Evolutionary conservation across 2,797 vertebrate species (phyloP).

Genomic region (Anas bernieri): DNA sequence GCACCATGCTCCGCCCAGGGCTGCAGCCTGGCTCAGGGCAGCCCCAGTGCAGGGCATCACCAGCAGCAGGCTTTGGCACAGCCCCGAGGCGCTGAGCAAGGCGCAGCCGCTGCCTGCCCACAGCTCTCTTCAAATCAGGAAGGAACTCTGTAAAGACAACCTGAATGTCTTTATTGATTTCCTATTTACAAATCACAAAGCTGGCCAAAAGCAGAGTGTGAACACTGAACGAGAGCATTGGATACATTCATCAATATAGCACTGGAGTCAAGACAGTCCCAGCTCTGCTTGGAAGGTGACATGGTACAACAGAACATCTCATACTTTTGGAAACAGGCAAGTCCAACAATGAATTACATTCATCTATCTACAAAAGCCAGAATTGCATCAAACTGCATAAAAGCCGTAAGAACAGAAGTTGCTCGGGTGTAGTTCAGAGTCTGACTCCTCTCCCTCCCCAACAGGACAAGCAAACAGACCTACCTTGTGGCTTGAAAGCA

Average conservation of each 20-base stretch:
- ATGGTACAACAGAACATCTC: neutral
- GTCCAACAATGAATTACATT: conserved; percentile 50
- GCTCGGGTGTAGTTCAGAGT: neutral
- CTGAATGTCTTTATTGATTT: conserved; percentile 69
- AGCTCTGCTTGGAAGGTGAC: conserved; percentile 2
- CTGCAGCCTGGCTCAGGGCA: too few relatives aligned
- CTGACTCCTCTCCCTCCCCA: neutral
- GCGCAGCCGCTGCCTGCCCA: too few relatives aligned
- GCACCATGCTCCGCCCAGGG: neutral
- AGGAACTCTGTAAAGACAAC: conserved; percentile 40
- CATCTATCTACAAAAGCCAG: conserved; percentile 57
- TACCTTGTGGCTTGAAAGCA: rapidly evolving
- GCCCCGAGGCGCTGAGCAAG: neutral
- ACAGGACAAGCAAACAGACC: neutral
- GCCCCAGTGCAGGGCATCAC: neutral
- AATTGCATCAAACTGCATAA: neutral
- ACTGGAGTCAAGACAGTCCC: neutral
- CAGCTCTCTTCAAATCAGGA: neutral
- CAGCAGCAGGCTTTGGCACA: rapidly evolving
- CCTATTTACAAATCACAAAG: conserved; percentile 73
- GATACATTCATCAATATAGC: conserved; percentile 65
- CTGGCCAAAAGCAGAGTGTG: conserved; percentile 55
- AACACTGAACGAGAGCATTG: conserved; percentile 46
- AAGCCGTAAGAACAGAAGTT: neutral
- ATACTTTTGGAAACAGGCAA: neutral